phyloP scores from a whole-genome alignment of 1,140 invertebrate genomes.

The Forficula auricularia region DNA sequence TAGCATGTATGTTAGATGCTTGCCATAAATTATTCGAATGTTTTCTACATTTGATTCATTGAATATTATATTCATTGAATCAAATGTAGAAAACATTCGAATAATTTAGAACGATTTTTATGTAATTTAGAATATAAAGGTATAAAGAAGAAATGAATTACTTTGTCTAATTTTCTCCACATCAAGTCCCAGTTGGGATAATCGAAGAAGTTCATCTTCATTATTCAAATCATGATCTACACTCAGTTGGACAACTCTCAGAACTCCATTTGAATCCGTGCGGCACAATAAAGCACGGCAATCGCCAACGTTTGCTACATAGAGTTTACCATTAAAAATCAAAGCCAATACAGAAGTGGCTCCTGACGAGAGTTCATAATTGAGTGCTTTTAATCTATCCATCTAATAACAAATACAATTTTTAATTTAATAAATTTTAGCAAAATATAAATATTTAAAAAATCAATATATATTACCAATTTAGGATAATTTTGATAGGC shows the following conservation, averaged over 20 bases:
- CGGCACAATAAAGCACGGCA: conserved; percentile 61
- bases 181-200: conserved; percentile 53
- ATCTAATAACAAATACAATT: conserved; percentile 23
- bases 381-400: conserved; percentile 33
- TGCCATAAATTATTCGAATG: too few relatives aligned
- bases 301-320: conserved; percentile 70
- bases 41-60: too few relatives aligned
- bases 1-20: too few relatives aligned
- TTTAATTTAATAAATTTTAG: neutral
- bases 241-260: conserved; percentile 62
- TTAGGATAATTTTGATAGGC: conserved; percentile 41
- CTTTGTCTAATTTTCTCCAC: conserved; percentile 40
- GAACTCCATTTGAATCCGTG: conserved; percentile 60
- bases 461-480: conserved; percentile 22
- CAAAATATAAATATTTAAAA: neutral
- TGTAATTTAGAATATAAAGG: too few relatives aligned
- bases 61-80: too few relatives aligned
- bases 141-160: too few relatives aligned
- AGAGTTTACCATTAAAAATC: conserved; percentile 53
- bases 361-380: conserved; percentile 31
- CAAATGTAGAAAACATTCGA: too few relatives aligned
- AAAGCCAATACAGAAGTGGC: conserved; percentile 64
- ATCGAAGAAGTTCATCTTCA: conserved; percentile 59
- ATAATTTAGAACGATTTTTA: too few relatives aligned
- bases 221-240: conserved; percentile 69